Percentiles rank a stretch among this genome's conserved stretches.
Evolutionary conservation across 1,140 invertebrate genomes (phyloP).

Genomic region (Triops cancriformis): DNA sequence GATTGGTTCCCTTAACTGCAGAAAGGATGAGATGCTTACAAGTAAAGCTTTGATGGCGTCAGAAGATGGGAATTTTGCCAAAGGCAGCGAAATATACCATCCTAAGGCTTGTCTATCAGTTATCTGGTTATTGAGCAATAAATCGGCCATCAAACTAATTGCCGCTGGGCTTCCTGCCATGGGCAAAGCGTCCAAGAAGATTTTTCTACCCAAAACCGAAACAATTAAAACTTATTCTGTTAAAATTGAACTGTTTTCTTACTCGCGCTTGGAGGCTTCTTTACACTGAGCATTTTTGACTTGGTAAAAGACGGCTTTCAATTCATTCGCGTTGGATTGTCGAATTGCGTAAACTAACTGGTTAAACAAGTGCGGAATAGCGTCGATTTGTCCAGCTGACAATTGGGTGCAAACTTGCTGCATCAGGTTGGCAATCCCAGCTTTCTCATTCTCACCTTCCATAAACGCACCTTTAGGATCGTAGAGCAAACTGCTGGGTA

Average conservation of each 20-base stretch:
- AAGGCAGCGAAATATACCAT: conserved; percentile 24
- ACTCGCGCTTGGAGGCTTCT: conserved; percentile 25
- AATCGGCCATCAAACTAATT: conserved; percentile 66
- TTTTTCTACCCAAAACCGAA: conserved; percentile 48
- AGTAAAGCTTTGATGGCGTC: conserved; percentile 24
- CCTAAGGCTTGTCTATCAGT: conserved; percentile 21
- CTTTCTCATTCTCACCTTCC: conserved; percentile 24
- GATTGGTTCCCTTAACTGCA: conserved; percentile 36
- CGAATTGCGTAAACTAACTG: conserved; percentile 28
- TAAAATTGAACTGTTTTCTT: neutral
- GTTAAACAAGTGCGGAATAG: conserved; percentile 21
- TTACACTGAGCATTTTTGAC: conserved; percentile 25
- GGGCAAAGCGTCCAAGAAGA: conserved; percentile 70
- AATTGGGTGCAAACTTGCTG: conserved; percentile 23
- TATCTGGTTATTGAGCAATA: conserved; percentile 44
- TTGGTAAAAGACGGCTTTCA: conserved; percentile 1
- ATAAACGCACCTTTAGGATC: conserved; percentile 21
- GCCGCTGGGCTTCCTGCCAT: conserved; percentile 68
- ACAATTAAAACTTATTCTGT: neutral
- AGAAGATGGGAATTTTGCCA: conserved; percentile 16
- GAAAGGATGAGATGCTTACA: neutral
- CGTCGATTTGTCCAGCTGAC: conserved; percentile 7
- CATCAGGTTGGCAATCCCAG: conserved; percentile 14
- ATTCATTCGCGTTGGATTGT: conserved; percentile 18
- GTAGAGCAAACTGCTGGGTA: conserved; percentile 22